A percentile compares a stretch with the other conserved stretches of the same genome.
Conservation (phyloP, 2,888 invertebrate species). For the Kuschelorhynchus macadamiae region DNA sequence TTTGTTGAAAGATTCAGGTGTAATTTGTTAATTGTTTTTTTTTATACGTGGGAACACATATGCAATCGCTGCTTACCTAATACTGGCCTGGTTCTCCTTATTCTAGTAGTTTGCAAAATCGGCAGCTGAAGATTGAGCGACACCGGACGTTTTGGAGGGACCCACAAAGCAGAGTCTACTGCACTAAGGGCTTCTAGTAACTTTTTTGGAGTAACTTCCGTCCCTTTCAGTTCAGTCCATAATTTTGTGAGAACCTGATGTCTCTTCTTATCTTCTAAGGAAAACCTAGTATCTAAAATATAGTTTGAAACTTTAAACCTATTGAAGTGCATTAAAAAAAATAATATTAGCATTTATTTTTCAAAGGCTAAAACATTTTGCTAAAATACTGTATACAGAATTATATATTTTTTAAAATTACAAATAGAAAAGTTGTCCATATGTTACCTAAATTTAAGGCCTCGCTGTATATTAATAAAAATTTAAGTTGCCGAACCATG, state of each 20-base stretch:
- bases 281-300: slow-evolving; percentile 71
- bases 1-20: too few species aligned
- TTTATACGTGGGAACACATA: too few species aligned
- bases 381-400: too few species aligned
- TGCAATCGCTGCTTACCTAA: too few species aligned
- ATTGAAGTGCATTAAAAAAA: slow-evolving; percentile 19
- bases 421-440: too few species aligned
- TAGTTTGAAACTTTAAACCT: slow-evolving; percentile 4
- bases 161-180: slow-evolving; percentile 79
- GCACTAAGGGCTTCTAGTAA: slow-evolving; percentile 76
- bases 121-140: slow-evolving; percentile 80
- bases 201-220: slow-evolving; percentile 76
- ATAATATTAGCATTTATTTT: neutral
- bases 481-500: too few species aligned
- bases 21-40: too few species aligned
- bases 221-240: slow-evolving; percentile 77
- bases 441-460: too few species aligned
- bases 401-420: too few species aligned
- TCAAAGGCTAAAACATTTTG: too few species aligned
- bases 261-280: slow-evolving; percentile 75
- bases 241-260: slow-evolving; percentile 76
- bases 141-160: slow-evolving; percentile 77
- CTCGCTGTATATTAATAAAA: too few species aligned
- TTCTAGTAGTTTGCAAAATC: slow-evolving; percentile 70
- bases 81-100: slow-evolving; percentile 67